Percentiles rank a stretch among this genome's conserved stretches.
These are phyloP conservation scores for Tetrao urogallus DNA, from an alignment of 2,113 vertebrate genomes.

Conservation along the genomic window DNA sequence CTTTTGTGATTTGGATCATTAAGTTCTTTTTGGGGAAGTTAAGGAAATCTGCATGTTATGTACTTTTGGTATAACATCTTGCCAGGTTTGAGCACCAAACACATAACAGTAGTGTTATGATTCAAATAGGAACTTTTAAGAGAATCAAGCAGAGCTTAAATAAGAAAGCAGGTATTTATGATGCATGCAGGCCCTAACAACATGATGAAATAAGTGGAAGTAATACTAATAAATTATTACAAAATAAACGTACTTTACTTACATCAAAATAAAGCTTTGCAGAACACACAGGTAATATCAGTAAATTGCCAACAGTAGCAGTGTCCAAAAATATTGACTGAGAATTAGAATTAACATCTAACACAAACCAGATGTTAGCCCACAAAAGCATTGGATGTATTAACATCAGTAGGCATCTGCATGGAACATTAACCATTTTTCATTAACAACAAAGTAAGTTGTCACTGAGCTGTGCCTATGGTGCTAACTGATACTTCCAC, in stretches of 20 bases:
- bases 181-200: neutral
- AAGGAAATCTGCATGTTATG: neutral
- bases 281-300: slow-evolving; percentile 41
- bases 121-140: neutral
- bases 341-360: slow-evolving; percentile 79
- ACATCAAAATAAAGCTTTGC: slow-evolving; percentile 36
- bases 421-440: slow-evolving; percentile 86
- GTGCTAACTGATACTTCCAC: slow-evolving; percentile 83
- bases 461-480: slow-evolving; percentile 70
- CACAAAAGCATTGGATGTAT: slow-evolving; percentile 74
- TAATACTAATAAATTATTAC: neutral
- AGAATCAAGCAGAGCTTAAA: neutral
- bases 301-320: slow-evolving; percentile 57
- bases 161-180: neutral
- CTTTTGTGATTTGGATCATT: neutral
- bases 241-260: neutral
- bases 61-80: neutral
- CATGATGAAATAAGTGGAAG: neutral
- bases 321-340: slow-evolving; percentile 72
- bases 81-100: neutral
- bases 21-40: no score
- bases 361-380: slow-evolving; percentile 86
- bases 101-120: neutral
- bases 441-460: slow-evolving; percentile 81
- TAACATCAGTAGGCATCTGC: slow-evolving; percentile 84